Conservation (phyloP, 2,797 vertebrate genomes). For the Myotis myotis region DNA sequence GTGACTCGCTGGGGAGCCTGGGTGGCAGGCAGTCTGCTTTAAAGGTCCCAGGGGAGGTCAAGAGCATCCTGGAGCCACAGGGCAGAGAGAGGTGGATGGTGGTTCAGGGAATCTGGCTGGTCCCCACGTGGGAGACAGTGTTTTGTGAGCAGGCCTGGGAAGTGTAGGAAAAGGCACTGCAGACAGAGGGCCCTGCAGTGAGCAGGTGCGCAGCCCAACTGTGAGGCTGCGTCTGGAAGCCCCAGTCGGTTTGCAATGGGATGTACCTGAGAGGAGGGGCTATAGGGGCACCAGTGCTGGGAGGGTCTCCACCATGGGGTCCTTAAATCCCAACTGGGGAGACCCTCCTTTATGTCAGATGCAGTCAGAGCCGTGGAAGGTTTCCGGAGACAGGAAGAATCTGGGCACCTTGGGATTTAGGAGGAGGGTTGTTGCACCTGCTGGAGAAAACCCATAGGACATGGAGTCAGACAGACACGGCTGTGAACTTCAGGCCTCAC, state of each 20-base stretch:
- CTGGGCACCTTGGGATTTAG: background rate
- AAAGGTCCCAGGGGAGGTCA: background rate
- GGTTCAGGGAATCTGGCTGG: background rate
- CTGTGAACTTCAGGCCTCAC: background rate
- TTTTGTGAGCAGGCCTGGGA: background rate
- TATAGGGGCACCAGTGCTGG: background rate
- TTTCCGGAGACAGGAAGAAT: background rate
- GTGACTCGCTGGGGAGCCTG: background rate
- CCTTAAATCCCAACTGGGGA: background rate
- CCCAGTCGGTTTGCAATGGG: background rate
- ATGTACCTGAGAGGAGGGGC: background rate
- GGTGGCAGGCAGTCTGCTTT: background rate
- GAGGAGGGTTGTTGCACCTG: background rate
- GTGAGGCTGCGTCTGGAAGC: background rate
- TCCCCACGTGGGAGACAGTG: background rate
- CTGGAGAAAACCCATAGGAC: background rate
- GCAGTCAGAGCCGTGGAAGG: background rate
- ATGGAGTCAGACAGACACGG: background rate
- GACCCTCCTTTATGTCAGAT: background rate
- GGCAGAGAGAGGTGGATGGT: background rate
- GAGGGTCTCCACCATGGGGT: fast-evolving
- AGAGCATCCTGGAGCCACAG: background rate
- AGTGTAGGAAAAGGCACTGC: background rate
- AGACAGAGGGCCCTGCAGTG: background rate
- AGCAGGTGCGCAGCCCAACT: background rate